Percentiles rank a stretch among this genome's conserved stretches.
Evolutionary conservation across 2,797 vertebrate species (phyloP).

Genomic region (Lepus townsendii): DNA sequence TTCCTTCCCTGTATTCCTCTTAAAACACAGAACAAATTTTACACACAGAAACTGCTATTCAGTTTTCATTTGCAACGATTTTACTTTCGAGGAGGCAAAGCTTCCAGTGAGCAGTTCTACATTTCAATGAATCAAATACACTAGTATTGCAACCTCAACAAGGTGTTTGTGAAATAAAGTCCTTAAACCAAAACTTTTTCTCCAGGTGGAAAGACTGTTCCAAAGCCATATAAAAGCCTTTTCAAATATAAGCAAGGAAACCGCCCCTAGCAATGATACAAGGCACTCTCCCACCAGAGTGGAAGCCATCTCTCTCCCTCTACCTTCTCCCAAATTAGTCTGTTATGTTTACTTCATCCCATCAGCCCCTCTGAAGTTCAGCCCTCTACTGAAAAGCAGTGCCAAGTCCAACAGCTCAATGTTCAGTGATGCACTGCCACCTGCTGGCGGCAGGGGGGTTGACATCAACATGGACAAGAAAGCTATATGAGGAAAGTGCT

Average conservation of each 20-base stretch:
- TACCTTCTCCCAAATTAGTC: background rate
- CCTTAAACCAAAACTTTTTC: background rate
- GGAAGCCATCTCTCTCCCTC: background rate
- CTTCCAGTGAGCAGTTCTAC: background rate
- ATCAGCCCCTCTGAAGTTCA: background rate
- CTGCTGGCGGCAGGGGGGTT: slow-evolving; percentile 13
- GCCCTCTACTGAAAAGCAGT: fast-evolving
- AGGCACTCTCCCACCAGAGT: background rate
- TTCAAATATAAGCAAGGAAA: slow-evolving; percentile 13
- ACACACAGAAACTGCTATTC: background rate
- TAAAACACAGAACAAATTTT: slow-evolving; percentile 28
- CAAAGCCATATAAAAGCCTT: background rate
- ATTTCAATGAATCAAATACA: background rate
- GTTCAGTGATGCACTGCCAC: slow-evolving; percentile 57
- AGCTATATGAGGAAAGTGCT: background rate
- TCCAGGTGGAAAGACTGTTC: background rate
- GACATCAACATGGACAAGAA: background rate
- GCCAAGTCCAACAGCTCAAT: background rate
- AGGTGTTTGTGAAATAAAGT: background rate
- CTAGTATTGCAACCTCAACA: background rate
- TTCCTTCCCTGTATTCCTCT: background rate
- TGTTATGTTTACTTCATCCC: background rate
- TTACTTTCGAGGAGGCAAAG: background rate
- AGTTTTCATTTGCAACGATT: slow-evolving; percentile 5
- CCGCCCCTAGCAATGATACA: background rate